phyloP scores from a whole-genome alignment of 2,797 vertebrate genomes.

The Catamblyrhynchus diadema region DNA sequence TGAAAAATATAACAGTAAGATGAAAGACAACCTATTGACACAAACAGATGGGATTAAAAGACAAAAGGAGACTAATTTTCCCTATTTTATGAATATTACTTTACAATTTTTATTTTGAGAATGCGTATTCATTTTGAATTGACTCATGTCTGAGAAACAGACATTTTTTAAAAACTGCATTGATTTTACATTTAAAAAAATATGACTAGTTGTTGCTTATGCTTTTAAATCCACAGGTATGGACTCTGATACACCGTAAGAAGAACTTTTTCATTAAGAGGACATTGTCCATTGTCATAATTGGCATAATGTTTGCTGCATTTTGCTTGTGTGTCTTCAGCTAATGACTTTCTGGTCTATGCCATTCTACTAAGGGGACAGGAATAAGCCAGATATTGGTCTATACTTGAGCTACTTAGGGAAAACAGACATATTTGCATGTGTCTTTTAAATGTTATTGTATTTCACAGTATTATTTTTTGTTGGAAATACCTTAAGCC shows the following conservation, averaged over 20 bases:
- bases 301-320: neutral
- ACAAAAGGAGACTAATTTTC: neutral
- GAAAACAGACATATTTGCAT: neutral
- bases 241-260: neutral
- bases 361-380: neutral
- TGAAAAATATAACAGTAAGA: neutral
- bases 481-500: neutral
- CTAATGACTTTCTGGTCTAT: neutral
- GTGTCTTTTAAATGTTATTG: neutral
- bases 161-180: accelerated
- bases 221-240: neutral
- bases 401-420: neutral
- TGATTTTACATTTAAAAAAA: neutral
- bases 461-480: neutral
- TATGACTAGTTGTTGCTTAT: accelerated
- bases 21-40: neutral
- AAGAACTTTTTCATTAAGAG: neutral
- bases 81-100: neutral
- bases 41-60: neutral
- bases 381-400: neutral
- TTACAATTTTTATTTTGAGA: neutral
- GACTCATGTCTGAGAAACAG: neutral
- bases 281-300: neutral
- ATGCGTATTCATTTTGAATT: neutral
- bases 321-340: neutral